These are phyloP conservation scores for Stegophylla sp. DNA, from an alignment of 2,888 invertebrate genomes.

Conservation along the genomic window DNA sequence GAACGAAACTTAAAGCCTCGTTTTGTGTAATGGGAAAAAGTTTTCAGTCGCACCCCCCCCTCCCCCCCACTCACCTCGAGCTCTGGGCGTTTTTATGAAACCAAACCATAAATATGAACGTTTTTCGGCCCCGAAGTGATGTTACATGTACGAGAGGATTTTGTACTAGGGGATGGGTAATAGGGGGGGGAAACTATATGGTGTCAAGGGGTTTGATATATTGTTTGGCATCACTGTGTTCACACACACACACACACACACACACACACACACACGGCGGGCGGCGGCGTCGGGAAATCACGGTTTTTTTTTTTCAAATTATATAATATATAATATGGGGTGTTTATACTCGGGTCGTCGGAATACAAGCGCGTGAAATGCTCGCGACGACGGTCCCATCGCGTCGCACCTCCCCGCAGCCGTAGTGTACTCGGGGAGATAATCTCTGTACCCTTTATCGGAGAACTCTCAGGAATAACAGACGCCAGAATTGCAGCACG, in stretches of 20 bases:
- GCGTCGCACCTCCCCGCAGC: not conserved
- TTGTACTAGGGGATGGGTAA: no score
- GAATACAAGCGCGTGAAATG: not conserved
- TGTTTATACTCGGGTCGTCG: not conserved
- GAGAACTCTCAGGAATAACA: not conserved
- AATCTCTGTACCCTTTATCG: constrained; percentile 41
- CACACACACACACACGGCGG: no score
- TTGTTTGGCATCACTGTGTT: constrained; percentile 11
- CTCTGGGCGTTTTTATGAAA: constrained; percentile 49
- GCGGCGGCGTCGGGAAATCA: constrained; percentile 14
- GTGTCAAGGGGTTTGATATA: constrained; percentile 42
- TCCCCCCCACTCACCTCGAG: not conserved
- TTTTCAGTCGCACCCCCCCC: constrained; percentile 16
- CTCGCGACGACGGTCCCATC: not conserved
- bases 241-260: constrained; percentile 19
- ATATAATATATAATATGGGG: constrained; percentile 17
- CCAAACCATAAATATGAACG: constrained; percentile 51
- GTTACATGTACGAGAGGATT: not conserved
- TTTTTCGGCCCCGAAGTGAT: constrained; percentile 25
- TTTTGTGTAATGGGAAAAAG: constrained; percentile 58
- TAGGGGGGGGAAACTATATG: no score
- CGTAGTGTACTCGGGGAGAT: constrained; percentile 2
- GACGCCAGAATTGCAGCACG: not conserved
- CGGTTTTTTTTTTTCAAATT: no score
- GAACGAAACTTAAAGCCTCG: constrained; percentile 52